Conservation (phyloP, 2,888 invertebrate genomes). For the Drosophila affinis region DNA sequence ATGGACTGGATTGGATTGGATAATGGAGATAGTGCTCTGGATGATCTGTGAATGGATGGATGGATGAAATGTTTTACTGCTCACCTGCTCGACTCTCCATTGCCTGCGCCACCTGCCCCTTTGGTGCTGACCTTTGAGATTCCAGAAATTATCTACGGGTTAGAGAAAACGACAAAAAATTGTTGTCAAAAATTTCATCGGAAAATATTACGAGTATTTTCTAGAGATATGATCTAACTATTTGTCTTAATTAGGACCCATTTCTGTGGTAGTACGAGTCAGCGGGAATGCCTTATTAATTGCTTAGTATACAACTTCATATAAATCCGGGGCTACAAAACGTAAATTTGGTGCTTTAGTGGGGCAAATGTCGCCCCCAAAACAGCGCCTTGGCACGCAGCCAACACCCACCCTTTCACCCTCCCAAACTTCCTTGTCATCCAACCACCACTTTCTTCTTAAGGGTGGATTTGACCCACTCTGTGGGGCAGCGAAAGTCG, state of each 20-base stretch:
- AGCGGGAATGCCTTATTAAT: constrained; percentile 39
- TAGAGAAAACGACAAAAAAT: constrained; percentile 16
- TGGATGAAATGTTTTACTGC: background rate
- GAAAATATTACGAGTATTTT: constrained; percentile 23
- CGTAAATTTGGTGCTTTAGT: constrained; percentile 7
- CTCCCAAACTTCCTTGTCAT: background rate
- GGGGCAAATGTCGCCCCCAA: constrained; percentile 19
- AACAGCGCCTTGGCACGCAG: constrained; percentile 70
- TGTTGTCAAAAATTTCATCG: background rate
- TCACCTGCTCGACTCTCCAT: constrained; percentile 86
- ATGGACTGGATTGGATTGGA: constrained; percentile 1
- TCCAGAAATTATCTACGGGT: constrained; percentile 87
- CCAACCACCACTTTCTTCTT: background rate
- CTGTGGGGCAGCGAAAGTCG: constrained; percentile 9
- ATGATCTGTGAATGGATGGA: background rate
- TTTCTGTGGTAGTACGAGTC: constrained; percentile 24
- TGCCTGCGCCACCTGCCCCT: constrained; percentile 84
- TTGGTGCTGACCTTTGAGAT: constrained; percentile 84
- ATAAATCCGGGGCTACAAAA: constrained; percentile 26
- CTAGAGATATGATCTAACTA: constrained; percentile 27
- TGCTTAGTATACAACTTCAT: constrained; percentile 16
- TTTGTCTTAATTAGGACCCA: constrained; percentile 21
- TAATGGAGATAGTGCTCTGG: background rate
- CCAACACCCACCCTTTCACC: constrained; percentile 35
- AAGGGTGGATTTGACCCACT: constrained; percentile 52